Evolutionary conservation across 2,888 invertebrate species (phyloP), one percentile per base, ranked within the genome.

Genomic region (Pinctada fucata): DNA sequence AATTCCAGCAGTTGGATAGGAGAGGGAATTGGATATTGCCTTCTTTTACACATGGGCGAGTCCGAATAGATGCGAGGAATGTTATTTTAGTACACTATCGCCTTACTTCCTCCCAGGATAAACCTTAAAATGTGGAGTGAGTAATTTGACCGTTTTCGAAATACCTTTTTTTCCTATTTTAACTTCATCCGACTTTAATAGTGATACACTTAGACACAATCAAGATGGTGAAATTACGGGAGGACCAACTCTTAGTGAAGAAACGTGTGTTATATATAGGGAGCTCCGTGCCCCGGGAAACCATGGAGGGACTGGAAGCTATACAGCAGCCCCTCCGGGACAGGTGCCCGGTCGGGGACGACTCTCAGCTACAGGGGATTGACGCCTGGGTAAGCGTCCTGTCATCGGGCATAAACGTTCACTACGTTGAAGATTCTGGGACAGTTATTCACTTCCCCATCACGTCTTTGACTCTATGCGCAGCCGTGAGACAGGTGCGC

Each of bases 331-430:
- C 91, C 0, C 81, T 91, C 1, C 79, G 84, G 76, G 88, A 88
- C 52, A 80, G 91, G 3, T 92, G 91, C 82, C 89, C 89, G 0
- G 82, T 84, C 6, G 86, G 88, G 10, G 84, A 87, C 50, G 86
- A 87, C 13, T 78, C 84, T 2, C 80, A 85, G 10, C 86, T 91
- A 45, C 82, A 88, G 65, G 92, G 92, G 1, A 90, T 92, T 48
- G 89, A 91, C 74, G 97, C 98, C 85, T 98, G 98, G 97, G 94
- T 99, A 76, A 97, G 97, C 86, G 97, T 99, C 74, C 98, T 98
- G 97, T 97, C 97, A 83, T 98, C 98, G 92, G 99, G 99, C 72
- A 95, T 99, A 84, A 91, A 94, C 75, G 85, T 99, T 85, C 98
- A 99, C 94, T 99, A 99, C 93, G 97, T 98, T 1, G 86, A 84